phyloP scores from a whole-genome alignment of 35 echinoderm and acorn worm genomes.

The Chiridota heheva region DNA sequence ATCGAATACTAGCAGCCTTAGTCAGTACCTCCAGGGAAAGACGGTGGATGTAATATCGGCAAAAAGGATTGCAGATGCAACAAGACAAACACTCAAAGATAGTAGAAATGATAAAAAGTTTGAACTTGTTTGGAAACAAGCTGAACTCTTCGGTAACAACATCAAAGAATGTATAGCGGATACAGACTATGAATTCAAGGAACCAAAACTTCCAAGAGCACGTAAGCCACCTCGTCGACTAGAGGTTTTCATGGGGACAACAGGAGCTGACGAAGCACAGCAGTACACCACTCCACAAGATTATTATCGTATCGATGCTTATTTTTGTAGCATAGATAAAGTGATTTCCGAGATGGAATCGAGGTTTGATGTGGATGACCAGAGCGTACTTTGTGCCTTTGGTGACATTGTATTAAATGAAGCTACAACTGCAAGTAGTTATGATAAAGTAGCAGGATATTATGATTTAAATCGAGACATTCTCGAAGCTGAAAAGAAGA shows the following conservation, averaged over 20 bases:
- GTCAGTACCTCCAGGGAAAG: conserved; percentile 22
- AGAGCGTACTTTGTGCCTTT: too few species aligned
- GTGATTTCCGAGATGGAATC: not conserved
- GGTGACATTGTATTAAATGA: too few species aligned
- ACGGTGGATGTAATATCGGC: conserved; percentile 31
- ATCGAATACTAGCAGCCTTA: conserved; percentile 7
- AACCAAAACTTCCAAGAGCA: conserved; percentile 40
- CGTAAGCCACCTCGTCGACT: conserved; percentile 30
- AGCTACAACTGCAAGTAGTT: too few species aligned
- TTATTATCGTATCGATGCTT: not conserved
- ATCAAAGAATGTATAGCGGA: conserved; percentile 47
- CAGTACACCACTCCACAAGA: not conserved
- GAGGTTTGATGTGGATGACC: too few species aligned
- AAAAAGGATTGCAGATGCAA: conserved; percentile 29
- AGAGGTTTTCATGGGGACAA: not conserved
- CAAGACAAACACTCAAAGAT: conserved; percentile 7
- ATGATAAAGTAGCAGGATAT: too few species aligned
- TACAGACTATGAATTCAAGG: conserved; percentile 35
- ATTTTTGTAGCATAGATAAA: not conserved
- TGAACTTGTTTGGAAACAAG: conserved; percentile 49
- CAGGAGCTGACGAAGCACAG: conserved; percentile 17
- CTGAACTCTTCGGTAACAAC: conserved; percentile 25
- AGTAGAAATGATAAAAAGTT: conserved; percentile 27
- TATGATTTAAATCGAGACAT: too few species aligned
- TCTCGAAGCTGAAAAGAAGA: too few species aligned